Base-by-base conservation (phyloP, 1,140 invertebrate species). In the Drosophila yakuba region DNA sequence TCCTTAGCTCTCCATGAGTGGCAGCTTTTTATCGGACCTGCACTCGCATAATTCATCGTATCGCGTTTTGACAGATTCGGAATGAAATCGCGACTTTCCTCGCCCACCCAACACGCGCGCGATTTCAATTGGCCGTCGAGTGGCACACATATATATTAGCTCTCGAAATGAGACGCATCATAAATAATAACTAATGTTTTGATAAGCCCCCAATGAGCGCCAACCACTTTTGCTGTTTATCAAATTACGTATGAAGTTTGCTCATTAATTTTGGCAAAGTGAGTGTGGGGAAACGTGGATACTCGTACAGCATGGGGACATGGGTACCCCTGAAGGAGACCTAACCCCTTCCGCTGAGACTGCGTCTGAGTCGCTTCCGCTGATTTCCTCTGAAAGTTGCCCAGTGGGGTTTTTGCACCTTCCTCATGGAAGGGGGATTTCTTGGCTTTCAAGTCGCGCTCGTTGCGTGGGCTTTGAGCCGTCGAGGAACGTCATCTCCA, bases 101-200 rank as follows among this genome's bases (percentile, higher is more conserved):
- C 45, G 69, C 36, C 73, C 74, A 74, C 71, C 71, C 74, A 77
- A 36, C 44, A 58, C 20, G 74, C 11, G 44, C 15, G 35, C 36
- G 47, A 43, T 74, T 62, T 74, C 50, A 72, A 74, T 74, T 61
- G 50, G 36, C 50, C 52, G 52, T 56, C 36, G 43, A 71, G 43
- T 74, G 66, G 56, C 48, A 66, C 54, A 63, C 41, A 62, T 52
- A 72, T 52, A 50, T 43, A 47, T 39, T 12, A 20, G 23, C 25
- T 51, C 35, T 35, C 47, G 7, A 62, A 69, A 54, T 48, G 57
- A 62, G 55, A 62, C 47, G 62, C 57, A 68, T 68, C 76, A 74
- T 73, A 79, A 78, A 79, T 66, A 78, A 77, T 77, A 74, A 69
- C 64, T 71, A 74, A 72, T 71, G 44, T 63, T 78, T 78, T 78